These are phyloP conservation scores for Drosophila punjabiensis DNA, from an alignment of 1,140 invertebrate genomes.

Conservation along the genomic window DNA sequence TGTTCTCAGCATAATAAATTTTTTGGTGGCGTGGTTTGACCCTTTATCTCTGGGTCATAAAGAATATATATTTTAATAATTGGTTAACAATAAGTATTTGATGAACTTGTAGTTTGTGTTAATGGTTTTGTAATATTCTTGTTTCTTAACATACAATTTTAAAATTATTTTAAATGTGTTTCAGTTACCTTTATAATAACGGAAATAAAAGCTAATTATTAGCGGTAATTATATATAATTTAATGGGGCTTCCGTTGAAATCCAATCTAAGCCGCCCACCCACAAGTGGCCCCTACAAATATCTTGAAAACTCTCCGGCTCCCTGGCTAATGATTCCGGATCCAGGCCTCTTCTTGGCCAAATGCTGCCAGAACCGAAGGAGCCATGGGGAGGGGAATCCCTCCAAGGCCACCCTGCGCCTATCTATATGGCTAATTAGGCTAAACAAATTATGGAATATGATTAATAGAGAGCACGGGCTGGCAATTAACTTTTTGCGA, in stretches of 20 bases:
- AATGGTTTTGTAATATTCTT: not conserved
- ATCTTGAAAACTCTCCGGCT: conserved; percentile 7
- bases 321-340: conserved; percentile 19
- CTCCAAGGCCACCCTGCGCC: not conserved
- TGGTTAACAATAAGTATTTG: not conserved
- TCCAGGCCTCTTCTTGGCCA: not conserved
- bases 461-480: conserved; percentile 74
- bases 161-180: not conserved
- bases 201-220: not conserved
- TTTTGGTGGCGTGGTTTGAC: not conserved
- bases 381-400: not conserved
- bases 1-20: too few relatives aligned
- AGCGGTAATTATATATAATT: not conserved
- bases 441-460: conserved; percentile 78
- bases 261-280: conserved; percentile 1
- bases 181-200: not conserved
- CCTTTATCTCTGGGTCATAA: not conserved
- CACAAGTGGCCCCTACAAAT: not conserved
- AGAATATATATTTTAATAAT: not conserved
- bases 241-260: conserved; percentile 5
- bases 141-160: too few relatives aligned
- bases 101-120: not conserved
- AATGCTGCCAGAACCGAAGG: not conserved
- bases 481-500: conserved; percentile 77
- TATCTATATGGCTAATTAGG: conserved; percentile 66